Base-by-base conservation (phyloP, 2,888 invertebrate genomes). In the Keiferia lycopersicella region DNA sequence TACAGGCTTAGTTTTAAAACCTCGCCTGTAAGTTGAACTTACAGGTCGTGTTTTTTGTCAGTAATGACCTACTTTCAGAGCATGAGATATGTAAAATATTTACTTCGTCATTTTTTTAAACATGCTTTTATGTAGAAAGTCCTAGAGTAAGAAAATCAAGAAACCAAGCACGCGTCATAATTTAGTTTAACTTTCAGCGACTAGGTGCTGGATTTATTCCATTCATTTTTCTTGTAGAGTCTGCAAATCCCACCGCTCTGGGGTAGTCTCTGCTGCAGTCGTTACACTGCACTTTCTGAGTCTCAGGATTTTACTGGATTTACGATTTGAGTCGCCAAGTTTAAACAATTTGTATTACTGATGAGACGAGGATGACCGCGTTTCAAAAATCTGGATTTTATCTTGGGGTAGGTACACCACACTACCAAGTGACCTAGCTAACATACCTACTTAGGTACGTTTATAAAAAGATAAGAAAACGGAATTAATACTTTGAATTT, bases 181-280 rank as follows among this genome's bases (percentile, higher is more conserved):
- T 73, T 72, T 72, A 68, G 70, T 73, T 67, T 68, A 71, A 71
- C 70, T 74, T 74, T 72, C 74, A 72, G 70, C 74, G 66, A 71
- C 69, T 67, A 64, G 67, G 69, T 69, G 71, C 66, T 67, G 67
- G 75, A 79, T 79, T 77, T 78, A 78, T 76, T 76, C 71, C 73
- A 74, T 77, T 74, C 75, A 81, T 80, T 79, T 82, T 80, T 81
- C 80, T 77, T 69, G 67, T 68, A 69, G 69, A 74, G 72, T 76
- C 72, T 66, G 77, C 69, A 82, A 82, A 82, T 81, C 81, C 79
- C 75, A 76, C 73, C 76, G 75, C 72, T 74, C 78, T 73, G 69
- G 68, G 68, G 68, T 73, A 77, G 75, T 71, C 73, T 68, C 72
- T 68, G 69, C 73, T 71, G 71, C 72, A 77, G 74, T 78, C 78